A percentile compares a stretch with the other conserved stretches of the same genome.
phyloP scores from a whole-genome alignment of 2,113 vertebrate species.

The Hippoglossus stenolepis region DNA sequence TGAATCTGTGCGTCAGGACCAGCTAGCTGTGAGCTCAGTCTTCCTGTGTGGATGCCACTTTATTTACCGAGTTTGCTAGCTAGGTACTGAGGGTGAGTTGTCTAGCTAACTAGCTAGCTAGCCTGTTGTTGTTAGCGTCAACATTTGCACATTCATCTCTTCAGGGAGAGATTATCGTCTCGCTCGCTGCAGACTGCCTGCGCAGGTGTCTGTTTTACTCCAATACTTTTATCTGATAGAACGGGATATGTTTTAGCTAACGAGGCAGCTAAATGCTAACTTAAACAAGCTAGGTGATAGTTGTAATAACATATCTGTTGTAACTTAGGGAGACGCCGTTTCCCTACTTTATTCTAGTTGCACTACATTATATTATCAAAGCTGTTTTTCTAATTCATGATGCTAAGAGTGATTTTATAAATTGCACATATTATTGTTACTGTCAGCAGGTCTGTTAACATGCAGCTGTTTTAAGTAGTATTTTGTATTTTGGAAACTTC shows the following conservation, averaged over 20 bases:
- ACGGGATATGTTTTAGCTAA: not conserved
- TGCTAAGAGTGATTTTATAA: not conserved
- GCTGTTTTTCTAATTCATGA: conserved; percentile 6
- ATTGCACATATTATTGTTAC: conserved; percentile 4
- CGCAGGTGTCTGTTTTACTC: conserved; percentile 1
- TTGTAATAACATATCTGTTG: conserved; percentile 17
- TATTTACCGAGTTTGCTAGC: conserved; percentile 24
- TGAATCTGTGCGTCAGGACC: conserved; percentile 17
- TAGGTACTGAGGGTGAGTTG: conserved; percentile 36
- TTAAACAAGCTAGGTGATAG: conserved; percentile 35
- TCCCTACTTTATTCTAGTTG: conserved; percentile 16
- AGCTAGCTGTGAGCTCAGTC: conserved; percentile 9
- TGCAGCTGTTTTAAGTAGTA: conserved; percentile 53
- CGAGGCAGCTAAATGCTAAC: conserved; percentile 23
- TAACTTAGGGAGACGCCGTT: conserved; percentile 25
- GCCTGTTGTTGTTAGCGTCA: conserved; percentile 75
- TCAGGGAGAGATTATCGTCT: conserved; percentile 56
- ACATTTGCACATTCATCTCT: conserved; percentile 69
- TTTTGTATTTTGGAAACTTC: conserved; percentile 5
- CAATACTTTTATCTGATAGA: not conserved
- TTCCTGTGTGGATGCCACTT: conserved; percentile 24
- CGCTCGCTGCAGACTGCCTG: conserved; percentile 8
- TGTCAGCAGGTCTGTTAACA: conserved; percentile 24
- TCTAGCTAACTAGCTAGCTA: conserved; percentile 61
- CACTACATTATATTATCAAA: conserved; percentile 19